A percentile compares a stretch with the other conserved stretches of the same genome.
Evolutionary conservation across 2,888 invertebrate genomes (phyloP).

Genomic region (Sipunculus nudus): DNA sequence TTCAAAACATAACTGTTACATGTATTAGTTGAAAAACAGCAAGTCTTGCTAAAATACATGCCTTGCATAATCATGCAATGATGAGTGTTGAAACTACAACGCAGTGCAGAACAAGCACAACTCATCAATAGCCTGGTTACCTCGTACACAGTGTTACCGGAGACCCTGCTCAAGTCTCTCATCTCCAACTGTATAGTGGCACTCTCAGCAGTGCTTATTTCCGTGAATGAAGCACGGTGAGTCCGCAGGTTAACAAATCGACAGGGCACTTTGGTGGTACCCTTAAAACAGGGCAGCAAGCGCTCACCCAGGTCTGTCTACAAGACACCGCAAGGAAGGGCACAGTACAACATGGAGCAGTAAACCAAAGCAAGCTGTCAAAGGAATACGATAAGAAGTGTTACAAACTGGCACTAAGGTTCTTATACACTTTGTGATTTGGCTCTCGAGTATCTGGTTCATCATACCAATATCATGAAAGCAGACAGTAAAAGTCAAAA

Average conservation of each 20-base stretch:
- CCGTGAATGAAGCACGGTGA: not conserved
- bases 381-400: not conserved
- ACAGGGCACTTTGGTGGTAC: slow-evolving; percentile 1
- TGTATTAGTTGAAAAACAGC: too few species aligned
- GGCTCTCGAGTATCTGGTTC: too few species aligned
- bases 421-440: too few species aligned
- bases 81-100: slow-evolving; percentile 76
- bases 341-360: not conserved
- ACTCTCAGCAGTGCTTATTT: slow-evolving; percentile 3
- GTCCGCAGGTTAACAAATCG: not conserved
- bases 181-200: slow-evolving; percentile 93
- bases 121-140: too few species aligned
- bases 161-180: slow-evolving; percentile 84
- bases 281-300: slow-evolving; percentile 10
- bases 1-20: too few species aligned
- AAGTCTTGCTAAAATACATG: too few species aligned
- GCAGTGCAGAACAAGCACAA: too few species aligned
- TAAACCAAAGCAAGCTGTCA: not conserved
- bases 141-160: slow-evolving; percentile 78
- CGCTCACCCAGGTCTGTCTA: not conserved
- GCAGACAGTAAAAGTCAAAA: too few species aligned
- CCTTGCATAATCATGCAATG: too few species aligned
- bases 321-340: not conserved
- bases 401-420: not conserved
- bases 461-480: too few species aligned